Conservation (phyloP, 2,888 invertebrate genomes). For the Orthosia gothica region DNA sequence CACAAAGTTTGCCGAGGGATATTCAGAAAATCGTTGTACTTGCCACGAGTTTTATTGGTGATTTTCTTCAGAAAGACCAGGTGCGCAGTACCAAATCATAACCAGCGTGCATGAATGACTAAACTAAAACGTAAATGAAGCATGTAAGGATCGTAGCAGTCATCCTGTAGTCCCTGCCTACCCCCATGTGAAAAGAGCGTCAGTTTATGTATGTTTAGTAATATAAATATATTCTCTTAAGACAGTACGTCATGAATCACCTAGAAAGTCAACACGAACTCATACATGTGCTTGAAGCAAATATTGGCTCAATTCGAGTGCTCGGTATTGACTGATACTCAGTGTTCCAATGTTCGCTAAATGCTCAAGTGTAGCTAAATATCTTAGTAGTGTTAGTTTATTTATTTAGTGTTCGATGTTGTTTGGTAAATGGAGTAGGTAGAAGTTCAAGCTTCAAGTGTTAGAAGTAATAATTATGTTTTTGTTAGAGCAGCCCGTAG, state of each 20-base stretch:
- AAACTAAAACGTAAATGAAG: too few species aligned
- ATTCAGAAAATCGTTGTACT: too few species aligned
- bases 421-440: slow-evolving; percentile 13
- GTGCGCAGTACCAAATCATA: too few species aligned
- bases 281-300: slow-evolving; percentile 10
- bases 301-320: slow-evolving; percentile 36
- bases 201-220: too few species aligned
- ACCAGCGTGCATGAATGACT: too few species aligned
- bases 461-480: neutral
- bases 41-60: too few species aligned
- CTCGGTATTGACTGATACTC: slow-evolving; percentile 51
- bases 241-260: neutral
- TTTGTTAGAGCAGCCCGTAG: too few species aligned
- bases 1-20: too few species aligned
- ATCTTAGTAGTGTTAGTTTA: slow-evolving; percentile 43
- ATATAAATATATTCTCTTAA: neutral
- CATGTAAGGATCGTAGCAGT: too few species aligned
- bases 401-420: slow-evolving; percentile 14
- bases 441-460: neutral
- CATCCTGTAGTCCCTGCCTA: too few species aligned
- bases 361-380: slow-evolving; percentile 51
- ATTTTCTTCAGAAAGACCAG: too few species aligned
- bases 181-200: too few species aligned
- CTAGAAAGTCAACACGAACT: slow-evolving; percentile 17
- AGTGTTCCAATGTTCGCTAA: slow-evolving; percentile 39